Evolutionary conservation across 2,113 vertebrate species (phyloP).

Genomic region (Copsychus sechellarum): DNA sequence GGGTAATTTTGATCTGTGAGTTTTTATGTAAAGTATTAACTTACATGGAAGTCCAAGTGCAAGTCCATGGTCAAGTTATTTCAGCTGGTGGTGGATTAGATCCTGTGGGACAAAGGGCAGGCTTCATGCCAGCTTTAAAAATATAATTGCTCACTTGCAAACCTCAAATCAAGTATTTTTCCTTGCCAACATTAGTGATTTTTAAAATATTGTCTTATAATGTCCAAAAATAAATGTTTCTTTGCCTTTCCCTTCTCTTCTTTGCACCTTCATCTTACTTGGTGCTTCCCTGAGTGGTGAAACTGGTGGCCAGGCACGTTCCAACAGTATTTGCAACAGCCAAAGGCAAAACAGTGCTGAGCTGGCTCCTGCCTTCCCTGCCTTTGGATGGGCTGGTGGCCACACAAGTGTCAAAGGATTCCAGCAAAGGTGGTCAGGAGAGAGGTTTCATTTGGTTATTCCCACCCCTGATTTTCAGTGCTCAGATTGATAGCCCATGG

Average conservation of each 20-base stretch:
- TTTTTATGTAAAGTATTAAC: background rate
- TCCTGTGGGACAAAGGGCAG: background rate
- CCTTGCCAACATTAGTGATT: background rate
- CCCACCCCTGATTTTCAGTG: background rate
- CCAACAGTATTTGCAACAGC: background rate
- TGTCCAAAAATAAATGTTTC: background rate
- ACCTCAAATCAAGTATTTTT: background rate
- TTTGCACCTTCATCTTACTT: background rate
- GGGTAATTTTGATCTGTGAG: background rate
- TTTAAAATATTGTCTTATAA: background rate
- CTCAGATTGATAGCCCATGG: background rate
- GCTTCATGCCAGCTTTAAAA: background rate
- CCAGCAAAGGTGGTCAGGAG: background rate
- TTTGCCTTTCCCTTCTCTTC: background rate
- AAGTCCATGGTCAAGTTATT: background rate
- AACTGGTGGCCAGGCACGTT: rapidly evolving
- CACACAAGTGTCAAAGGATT: background rate
- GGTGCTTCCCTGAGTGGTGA: background rate
- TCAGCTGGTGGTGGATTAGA: background rate
- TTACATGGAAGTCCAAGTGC: background rate
- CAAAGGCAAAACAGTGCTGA: background rate
- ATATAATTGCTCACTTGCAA: background rate
- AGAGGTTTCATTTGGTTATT: background rate
- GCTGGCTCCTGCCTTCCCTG: background rate
- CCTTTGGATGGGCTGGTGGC: background rate